Percentiles rank a stretch among this genome's conserved stretches.
Evolutionary conservation across 2,888 invertebrate genomes (phyloP).

Genomic region (Cantharis lateralis): DNA sequence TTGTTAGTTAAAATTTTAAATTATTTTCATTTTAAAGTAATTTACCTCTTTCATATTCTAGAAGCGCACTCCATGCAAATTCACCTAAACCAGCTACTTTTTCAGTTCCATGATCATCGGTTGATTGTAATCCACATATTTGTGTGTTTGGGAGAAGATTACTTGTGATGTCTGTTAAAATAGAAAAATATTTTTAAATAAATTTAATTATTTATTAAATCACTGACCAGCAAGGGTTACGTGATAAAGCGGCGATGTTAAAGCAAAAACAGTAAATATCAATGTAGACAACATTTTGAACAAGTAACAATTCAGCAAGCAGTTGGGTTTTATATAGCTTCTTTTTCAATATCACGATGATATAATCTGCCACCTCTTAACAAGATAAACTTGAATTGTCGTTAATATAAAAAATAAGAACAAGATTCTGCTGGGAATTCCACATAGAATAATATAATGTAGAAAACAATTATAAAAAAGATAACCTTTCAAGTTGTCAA

Average conservation of each 20-base stretch:
- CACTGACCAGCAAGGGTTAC: neutral
- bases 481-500: too few relatives aligned
- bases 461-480: too few relatives aligned
- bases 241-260: neutral
- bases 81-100: constrained; percentile 63
- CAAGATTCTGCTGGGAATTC: neutral
- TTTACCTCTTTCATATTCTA: constrained; percentile 68
- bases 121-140: neutral
- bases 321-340: neutral
- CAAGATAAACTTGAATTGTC: neutral
- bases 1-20: neutral
- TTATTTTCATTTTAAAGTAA: constrained; percentile 34
- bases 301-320: neutral
- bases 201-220: neutral
- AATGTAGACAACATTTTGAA: neutral
- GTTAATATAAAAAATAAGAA: neutral
- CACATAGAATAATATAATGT: too few relatives aligned
- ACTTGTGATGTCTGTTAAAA: neutral
- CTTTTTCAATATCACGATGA: neutral
- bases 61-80: constrained; percentile 72
- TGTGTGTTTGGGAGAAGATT: neutral
- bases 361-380: neutral
- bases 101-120: neutral
- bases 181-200: neutral
- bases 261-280: neutral